A percentile compares a stretch with the other conserved stretches of the same genome.
phyloP scores from a whole-genome alignment of 2,797 vertebrate species.

The Coracias cyanogaster region DNA sequence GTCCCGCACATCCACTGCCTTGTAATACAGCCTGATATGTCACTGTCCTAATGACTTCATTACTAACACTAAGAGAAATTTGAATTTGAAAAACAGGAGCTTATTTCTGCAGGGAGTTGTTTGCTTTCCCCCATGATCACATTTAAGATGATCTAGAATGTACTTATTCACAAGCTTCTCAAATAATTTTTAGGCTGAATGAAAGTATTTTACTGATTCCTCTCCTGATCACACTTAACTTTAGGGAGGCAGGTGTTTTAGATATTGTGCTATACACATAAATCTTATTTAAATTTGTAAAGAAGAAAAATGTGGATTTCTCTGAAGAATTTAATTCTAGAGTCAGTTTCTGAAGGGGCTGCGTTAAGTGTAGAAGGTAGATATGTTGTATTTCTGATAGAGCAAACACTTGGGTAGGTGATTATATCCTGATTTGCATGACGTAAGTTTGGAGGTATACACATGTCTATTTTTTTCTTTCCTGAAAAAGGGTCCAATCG shows the following conservation, averaged over 20 bases:
- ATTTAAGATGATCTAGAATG: not conserved
- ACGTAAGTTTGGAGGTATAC: not conserved
- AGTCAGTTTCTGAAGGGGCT: not conserved
- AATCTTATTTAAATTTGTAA: not conserved
- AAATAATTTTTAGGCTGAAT: not conserved
- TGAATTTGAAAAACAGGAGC: not conserved
- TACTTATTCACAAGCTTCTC: not conserved
- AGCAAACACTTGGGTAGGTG: not conserved
- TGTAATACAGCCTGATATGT: not conserved
- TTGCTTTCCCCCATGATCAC: not conserved
- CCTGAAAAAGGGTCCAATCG: not conserved
- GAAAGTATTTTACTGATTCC: not conserved
- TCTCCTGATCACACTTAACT: fast-evolving
- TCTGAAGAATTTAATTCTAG: not conserved
- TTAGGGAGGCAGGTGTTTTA: not conserved
- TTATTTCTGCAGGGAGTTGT: not conserved
- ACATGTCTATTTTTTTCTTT: not conserved
- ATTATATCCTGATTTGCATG: not conserved
- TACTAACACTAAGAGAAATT: not conserved
- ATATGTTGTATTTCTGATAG: not conserved
- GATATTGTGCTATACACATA: fast-evolving
- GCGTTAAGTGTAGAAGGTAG: not conserved
- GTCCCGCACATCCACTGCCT: no score
- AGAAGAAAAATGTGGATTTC: not conserved
- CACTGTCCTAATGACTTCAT: not conserved